Evolutionary conservation across 2,113 vertebrate genomes (phyloP).

Genomic region (Menura novaehollandiae): DNA sequence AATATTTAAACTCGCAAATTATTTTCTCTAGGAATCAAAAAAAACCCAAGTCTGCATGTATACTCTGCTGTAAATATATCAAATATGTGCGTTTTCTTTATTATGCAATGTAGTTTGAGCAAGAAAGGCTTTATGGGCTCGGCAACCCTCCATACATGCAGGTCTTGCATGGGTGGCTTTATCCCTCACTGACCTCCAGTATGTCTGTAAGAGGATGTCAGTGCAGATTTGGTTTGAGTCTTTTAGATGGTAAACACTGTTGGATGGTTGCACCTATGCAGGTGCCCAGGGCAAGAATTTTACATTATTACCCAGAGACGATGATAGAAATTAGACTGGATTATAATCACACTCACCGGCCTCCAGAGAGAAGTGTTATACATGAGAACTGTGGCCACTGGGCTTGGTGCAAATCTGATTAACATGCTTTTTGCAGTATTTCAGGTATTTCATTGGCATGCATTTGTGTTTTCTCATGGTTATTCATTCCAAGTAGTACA

Average conservation of each 20-base stretch:
- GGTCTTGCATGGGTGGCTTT: neutral
- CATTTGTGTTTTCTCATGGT: neutral
- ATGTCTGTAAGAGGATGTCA: neutral
- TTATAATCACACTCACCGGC: neutral
- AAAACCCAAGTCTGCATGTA: neutral
- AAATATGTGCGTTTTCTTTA: neutral
- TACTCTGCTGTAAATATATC: neutral
- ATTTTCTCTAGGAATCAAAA: neutral
- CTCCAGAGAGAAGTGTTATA: neutral
- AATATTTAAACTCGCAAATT: neutral
- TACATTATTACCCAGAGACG: neutral
- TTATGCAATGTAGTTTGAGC: neutral
- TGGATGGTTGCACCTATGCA: neutral
- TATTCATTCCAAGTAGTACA: neutral
- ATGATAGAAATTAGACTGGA: neutral
- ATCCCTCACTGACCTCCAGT: neutral
- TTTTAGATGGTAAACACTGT: neutral
- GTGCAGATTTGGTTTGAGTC: neutral
- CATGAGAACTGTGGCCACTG: too few relatives aligned
- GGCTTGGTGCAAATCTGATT: neutral
- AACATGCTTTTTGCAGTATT: neutral
- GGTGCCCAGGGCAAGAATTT: neutral
- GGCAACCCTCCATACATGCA: neutral
- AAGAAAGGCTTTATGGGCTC: neutral
- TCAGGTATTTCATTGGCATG: neutral